phyloP scores from a whole-genome alignment of 2,888 invertebrate species.

The Lumbricus terrestris region DNA sequence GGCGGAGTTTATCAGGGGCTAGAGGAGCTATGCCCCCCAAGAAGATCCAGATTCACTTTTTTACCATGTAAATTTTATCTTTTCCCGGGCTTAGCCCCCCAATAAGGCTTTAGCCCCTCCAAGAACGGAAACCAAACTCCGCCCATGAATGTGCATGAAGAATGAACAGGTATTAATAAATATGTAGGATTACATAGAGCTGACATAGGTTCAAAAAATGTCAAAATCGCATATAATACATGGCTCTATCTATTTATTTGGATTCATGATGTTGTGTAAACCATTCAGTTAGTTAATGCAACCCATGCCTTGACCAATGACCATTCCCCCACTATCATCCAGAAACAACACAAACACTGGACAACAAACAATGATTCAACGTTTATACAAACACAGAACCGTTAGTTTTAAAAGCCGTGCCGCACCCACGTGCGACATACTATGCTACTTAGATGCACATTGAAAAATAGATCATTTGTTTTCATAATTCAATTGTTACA shows the following conservation, averaged over 20 bases:
- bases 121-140: too few relatives aligned
- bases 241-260: background rate
- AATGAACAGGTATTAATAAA: background rate
- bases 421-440: too few relatives aligned
- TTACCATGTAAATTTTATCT: too few relatives aligned
- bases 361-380: background rate
- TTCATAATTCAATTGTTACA: background rate
- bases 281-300: background rate
- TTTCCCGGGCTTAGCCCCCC: too few relatives aligned
- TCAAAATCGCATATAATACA: background rate
- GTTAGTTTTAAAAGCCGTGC: background rate
- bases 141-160: background rate
- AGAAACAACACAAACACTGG: background rate
- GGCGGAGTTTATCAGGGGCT: too few relatives aligned
- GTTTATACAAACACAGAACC: background rate
- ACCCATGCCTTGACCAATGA: background rate
- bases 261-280: too few relatives aligned
- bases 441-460: background rate
- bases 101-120: too few relatives aligned
- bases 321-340: background rate
- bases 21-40: too few relatives aligned
- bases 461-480: background rate
- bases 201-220: background rate
- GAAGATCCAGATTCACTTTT: too few relatives aligned
- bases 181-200: background rate